Evolutionary conservation across 2,888 invertebrate species (phyloP), one percentile per base, ranked within the genome.

Genomic region (Euproctis similis): DNA sequence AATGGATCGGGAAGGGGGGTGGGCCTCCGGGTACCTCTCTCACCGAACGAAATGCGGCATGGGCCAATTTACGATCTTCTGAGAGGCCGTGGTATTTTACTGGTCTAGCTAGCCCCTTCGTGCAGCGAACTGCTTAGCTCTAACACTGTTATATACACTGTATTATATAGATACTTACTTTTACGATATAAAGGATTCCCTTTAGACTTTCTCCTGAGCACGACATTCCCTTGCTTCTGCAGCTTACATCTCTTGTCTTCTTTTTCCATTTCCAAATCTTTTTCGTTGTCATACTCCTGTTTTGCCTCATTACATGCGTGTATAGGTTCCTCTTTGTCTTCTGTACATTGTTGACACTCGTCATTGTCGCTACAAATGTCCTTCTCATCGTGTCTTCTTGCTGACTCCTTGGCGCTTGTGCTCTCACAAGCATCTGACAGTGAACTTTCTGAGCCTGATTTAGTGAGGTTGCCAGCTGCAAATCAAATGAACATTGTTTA

Each of bases 371-470:
- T 90, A 47, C 90, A 91, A 1, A 87, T 88, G 55, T 91, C 91
- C 46, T 90, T 91, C 47, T 91, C 90, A 34, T 92, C 90, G 42
- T 90, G 90, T 29, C 88, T 86, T 40, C 90, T 87, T 4, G 87
- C 87, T 0, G 91, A 89, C 51, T 91, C 91, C 54, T 93, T 92
- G 4, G 90, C 87, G 58, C 90, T 91, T 12, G 50, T 50, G 0
- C 80, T 82, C 37, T 87, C 88, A 26, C 87, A 90, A 0, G 90
- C 89, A 56, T 95, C 95, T 0, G 94, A 94, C 28, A 95, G 82
- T 40, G 94, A 95, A 57, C 94, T 95, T 57, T 95, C 95, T 0
- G 94, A 95, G n/a, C 91, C 94, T 11, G 94, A 94, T 76, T 95
- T 95, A 27, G 88, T 88, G 27, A 94, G 64, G 28, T 60, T 64